Evolutionary conservation across 1,140 invertebrate genomes (phyloP), one percentile per base, ranked within the genome.

Genomic region (Pogonognathellus flavescens): DNA sequence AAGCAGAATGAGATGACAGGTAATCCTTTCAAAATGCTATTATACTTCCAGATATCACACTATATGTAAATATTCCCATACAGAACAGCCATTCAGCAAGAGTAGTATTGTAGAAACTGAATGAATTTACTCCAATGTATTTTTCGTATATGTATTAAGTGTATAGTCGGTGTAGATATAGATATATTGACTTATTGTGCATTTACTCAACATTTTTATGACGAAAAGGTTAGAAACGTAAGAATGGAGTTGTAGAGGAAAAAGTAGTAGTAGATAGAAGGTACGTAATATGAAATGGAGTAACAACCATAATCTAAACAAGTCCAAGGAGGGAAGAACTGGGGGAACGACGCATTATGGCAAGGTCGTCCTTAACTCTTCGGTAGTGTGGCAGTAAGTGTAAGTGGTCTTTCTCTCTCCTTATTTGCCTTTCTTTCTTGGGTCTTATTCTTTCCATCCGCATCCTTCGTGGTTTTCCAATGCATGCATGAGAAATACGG

Each of bases 261-360:
- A n/a, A n/a, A 57, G 53, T 57, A 9, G 53, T n/a, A 57, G 31
- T 41, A 41, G 25, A 76, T 76, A 76, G 49, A 25, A 76, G 41
- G 49, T 76, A 76, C n/a, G 49, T 76, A 76, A 76, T 76, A 76
- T 31, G 41, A 76, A 76, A 76, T 76, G 41, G 70, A 31, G 49
- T 76, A 76, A 76, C 70, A 76, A 76, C 70, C 70, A 76, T 76
- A 76, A 76, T 76, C 70, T 76, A 50, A 76, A 76, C 70, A 76
- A 76, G 70, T 76, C 70, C 70, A 76, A 76, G 70, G 70, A 76
- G 70, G 70, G 31, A 76, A 50, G 31, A 76, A 76, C 70, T 41
- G 31, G 6, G 31, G 31, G 53, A 76, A 76, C 70, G 70, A 50
- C 70, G 70, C 70, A 76, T 76, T 76, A 76, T 50, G 70, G 70